Evolutionary conservation across 1,140 invertebrate genomes (phyloP).

Genomic region (Protaetia brevitarsis): DNA sequence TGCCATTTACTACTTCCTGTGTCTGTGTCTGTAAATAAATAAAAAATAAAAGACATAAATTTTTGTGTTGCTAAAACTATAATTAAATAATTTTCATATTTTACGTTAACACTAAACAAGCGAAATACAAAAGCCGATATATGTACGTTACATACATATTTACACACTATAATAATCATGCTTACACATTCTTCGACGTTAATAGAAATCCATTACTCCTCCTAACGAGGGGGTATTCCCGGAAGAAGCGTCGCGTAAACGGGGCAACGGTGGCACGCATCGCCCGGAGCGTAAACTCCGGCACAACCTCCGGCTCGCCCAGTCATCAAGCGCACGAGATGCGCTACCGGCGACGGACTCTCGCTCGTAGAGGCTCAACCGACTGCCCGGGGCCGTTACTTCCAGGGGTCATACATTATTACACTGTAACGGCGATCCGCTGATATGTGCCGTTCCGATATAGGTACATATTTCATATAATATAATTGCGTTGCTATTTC

Average conservation of each 20-base stretch:
- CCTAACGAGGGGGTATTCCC: conserved; percentile 14
- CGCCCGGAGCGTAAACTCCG: conserved; percentile 5
- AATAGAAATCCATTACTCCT: not conserved
- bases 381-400: not conserved
- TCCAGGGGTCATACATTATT: conserved; percentile 18
- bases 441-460: conserved; percentile 21
- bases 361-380: not conserved
- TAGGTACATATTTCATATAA: conserved; percentile 12
- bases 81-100: not conserved
- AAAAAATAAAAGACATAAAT: no score
- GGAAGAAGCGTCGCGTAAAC: conserved; percentile 10
- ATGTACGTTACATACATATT: no score
- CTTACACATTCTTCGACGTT: not conserved
- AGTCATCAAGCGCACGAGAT: conserved; percentile 22
- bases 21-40: no score
- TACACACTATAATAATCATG: no score
- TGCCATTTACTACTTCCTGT: no score
- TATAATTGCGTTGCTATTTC: conserved; percentile 5
- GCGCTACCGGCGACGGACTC: conserved; percentile 9
- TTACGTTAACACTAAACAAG: not conserved
- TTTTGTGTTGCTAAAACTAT: no score
- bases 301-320: conserved; percentile 21
- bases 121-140: no score
- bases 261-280: conserved; percentile 18
- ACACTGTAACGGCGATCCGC: conserved; percentile 16